phyloP scores from a whole-genome alignment of 2,797 vertebrate species.

The Eospalax fontanierii region DNA sequence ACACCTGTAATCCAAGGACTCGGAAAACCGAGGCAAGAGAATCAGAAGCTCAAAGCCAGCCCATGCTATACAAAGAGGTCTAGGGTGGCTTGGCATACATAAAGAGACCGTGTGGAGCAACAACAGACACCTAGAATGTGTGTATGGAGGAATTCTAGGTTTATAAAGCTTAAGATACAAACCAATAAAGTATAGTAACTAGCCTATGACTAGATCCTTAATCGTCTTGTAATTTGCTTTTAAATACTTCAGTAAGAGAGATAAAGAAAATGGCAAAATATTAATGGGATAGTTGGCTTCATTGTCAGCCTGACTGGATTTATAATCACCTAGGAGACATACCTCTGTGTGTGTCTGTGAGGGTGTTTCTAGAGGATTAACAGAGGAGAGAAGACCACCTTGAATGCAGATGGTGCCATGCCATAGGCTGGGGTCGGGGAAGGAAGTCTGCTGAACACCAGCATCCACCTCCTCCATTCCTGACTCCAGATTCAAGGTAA shows the following conservation, averaged over 20 bases:
- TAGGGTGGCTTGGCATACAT: neutral
- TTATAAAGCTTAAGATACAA: constrained; percentile 14
- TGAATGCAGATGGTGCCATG: neutral
- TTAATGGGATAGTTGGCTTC: neutral
- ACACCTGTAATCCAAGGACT: neutral
- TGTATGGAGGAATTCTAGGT: neutral
- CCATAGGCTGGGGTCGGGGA: neutral
- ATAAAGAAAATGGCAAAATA: neutral
- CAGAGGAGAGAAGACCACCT: neutral
- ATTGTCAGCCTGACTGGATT: neutral
- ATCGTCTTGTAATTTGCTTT: neutral
- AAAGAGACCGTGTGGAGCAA: neutral
- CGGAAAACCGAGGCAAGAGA: neutral
- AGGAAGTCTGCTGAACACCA: neutral
- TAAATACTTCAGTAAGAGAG: neutral
- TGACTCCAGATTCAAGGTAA: neutral
- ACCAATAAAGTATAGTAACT: neutral
- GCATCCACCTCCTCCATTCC: neutral
- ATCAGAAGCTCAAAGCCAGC: neutral
- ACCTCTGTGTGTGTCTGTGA: neutral
- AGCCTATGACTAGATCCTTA: neutral
- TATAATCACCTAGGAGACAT: neutral
- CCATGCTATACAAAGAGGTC: neutral
- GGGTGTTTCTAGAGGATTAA: neutral
- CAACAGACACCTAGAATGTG: neutral